A percentile compares a stretch with the other conserved stretches of the same genome.
phyloP scores from a whole-genome alignment of 2,113 vertebrate genomes.

The Strix uralensis region DNA sequence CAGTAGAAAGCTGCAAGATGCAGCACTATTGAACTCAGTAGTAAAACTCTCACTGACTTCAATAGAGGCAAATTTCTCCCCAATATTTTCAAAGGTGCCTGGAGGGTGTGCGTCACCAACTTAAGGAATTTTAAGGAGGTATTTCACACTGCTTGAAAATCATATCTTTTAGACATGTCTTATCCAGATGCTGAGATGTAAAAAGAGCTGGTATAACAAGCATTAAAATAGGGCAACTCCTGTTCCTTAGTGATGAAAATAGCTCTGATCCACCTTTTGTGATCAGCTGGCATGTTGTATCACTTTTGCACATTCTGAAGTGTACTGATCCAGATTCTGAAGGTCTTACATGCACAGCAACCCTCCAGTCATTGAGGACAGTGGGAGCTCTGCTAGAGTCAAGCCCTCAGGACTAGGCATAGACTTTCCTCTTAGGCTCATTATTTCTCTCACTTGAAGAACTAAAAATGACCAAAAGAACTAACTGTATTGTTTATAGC shows the following conservation, averaged over 20 bases:
- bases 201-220: constrained; percentile 3
- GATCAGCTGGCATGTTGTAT: neutral
- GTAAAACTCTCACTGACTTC: constrained; percentile 5
- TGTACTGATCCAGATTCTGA: constrained; percentile 15
- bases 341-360: neutral
- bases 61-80: constrained; percentile 7
- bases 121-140: constrained; percentile 26
- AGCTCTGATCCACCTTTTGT: neutral
- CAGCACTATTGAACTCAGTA: neutral
- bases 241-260: neutral
- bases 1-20: neutral
- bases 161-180: neutral
- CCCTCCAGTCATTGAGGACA: neutral
- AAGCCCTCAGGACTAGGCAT: neutral
- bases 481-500: neutral
- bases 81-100: constrained; percentile 29
- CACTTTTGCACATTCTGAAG: neutral
- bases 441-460: constrained; percentile 27
- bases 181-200: neutral
- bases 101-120: neutral
- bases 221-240: constrained; percentile 22
- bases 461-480: neutral
- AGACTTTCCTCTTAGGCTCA: neutral
- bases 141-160: constrained; percentile 2
- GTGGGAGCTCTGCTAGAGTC: neutral